phyloP scores from a whole-genome alignment of 2,113 vertebrate species.

The Mobula birostris region DNA sequence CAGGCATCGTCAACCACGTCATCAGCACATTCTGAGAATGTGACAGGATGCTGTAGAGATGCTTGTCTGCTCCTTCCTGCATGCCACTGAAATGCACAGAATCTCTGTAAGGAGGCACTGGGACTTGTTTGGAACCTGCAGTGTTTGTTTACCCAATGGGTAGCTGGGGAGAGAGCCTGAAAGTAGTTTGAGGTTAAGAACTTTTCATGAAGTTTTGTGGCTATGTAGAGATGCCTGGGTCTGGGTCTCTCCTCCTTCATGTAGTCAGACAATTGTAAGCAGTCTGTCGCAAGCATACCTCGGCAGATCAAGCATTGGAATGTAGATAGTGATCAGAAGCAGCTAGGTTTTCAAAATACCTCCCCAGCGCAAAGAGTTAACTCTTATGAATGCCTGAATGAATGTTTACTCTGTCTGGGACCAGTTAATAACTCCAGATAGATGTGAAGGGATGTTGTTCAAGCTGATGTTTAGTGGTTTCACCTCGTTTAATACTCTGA shows the following conservation, averaged over 20 bases:
- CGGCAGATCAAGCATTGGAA: background rate
- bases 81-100: background rate
- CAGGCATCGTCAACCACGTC: no score
- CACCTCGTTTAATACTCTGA: background rate
- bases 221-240: background rate
- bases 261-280: background rate
- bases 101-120: background rate
- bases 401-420: background rate
- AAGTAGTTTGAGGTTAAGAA: background rate
- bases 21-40: background rate
- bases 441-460: background rate
- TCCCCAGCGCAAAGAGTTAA: background rate
- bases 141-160: background rate
- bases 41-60: background rate
- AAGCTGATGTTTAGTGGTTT: background rate
- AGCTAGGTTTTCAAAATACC: background rate
- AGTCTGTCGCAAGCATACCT: background rate
- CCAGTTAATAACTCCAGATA: background rate
- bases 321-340: background rate
- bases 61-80: background rate
- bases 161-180: background rate
- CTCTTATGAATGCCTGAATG: background rate
- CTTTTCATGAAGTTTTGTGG: background rate
- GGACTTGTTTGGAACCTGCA: background rate
- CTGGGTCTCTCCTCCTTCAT: background rate